Percentiles rank a stretch among this genome's conserved stretches.
phyloP scores from a whole-genome alignment of 2,888 invertebrate genomes.

The Phytoseiulus persimilis region DNA sequence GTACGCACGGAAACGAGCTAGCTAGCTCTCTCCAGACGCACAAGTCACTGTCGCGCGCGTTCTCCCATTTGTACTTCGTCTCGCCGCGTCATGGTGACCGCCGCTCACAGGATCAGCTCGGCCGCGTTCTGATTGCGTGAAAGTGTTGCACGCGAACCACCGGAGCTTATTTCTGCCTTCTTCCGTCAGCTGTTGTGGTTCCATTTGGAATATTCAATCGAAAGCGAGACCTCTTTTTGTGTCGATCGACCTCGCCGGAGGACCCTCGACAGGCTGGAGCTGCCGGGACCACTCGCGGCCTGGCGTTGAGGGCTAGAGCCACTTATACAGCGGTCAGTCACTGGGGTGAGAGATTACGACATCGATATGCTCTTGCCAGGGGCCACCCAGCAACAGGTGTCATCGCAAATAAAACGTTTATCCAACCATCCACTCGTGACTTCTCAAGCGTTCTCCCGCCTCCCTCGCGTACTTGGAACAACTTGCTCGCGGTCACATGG shows the following conservation, averaged over 20 bases:
- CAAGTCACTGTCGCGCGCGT: too few relatives aligned
- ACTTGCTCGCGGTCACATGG: too few relatives aligned
- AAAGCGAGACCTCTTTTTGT: not conserved
- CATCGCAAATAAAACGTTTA: not conserved
- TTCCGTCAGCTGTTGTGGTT: not conserved
- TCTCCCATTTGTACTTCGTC: too few relatives aligned
- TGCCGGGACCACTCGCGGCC: not conserved
- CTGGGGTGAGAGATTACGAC: not conserved
- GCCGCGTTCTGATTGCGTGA: not conserved
- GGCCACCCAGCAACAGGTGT: not conserved
- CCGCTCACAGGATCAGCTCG: not conserved
- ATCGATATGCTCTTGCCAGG: not conserved
- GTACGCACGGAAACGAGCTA: too few relatives aligned
- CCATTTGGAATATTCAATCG: not conserved
- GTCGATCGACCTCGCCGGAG: not conserved
- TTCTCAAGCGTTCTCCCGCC: not conserved
- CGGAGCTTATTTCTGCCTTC: not conserved
- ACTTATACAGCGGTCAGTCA: not conserved
- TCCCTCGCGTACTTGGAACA: too few relatives aligned
- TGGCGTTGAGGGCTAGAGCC: not conserved
- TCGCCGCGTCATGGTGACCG: too few relatives aligned
- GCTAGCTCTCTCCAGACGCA: too few relatives aligned
- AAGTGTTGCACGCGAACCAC: not conserved
- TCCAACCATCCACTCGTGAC: not conserved
- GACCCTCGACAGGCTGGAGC: not conserved